phyloP scores from a whole-genome alignment of 2,888 invertebrate species.

The Temnothorax unifasciatus region DNA sequence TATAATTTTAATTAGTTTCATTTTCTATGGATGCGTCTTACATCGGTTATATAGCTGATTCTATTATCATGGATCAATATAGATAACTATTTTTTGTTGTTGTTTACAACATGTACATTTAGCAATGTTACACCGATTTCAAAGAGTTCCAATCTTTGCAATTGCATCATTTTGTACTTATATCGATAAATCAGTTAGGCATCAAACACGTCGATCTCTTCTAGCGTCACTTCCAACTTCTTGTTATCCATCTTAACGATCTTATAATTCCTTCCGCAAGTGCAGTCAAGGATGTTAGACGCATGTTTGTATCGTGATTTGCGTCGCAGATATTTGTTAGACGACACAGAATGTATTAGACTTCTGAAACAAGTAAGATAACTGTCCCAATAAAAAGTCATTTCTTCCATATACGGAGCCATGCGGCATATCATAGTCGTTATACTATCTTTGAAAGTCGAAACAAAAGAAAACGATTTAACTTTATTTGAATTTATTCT shows the following conservation, averaged over 20 bases:
- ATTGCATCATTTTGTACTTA: not conserved
- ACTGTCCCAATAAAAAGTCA: not conserved
- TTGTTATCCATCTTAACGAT: constrained; percentile 23
- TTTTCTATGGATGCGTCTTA: not conserved
- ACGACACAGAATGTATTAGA: constrained; percentile 60
- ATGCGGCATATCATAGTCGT: not conserved
- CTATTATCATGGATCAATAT: not conserved
- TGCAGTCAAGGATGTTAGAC: constrained; percentile 24
- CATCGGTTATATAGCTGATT: not conserved
- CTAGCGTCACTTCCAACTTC: not conserved
- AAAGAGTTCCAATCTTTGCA: not conserved
- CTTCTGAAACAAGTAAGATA: not conserved
- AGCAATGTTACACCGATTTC: constrained; percentile 4
- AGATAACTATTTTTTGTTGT: not conserved
- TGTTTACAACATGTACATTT: not conserved
- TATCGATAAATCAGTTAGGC: not conserved
- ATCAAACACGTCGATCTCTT: constrained; percentile 3
- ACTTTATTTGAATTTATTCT: not conserved
- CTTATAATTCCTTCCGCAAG: constrained; percentile 38
- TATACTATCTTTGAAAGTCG: not conserved
- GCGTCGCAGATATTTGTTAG: constrained; percentile 44
- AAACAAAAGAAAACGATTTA: not conserved
- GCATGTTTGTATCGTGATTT: constrained; percentile 21
- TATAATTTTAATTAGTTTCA: not conserved
- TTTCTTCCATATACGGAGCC: not conserved